Percentiles rank a stretch among this genome's conserved stretches.
Evolutionary conservation across 23 tunicate genomes (phyloP).

Genomic region (Diplosoma virens): DNA sequence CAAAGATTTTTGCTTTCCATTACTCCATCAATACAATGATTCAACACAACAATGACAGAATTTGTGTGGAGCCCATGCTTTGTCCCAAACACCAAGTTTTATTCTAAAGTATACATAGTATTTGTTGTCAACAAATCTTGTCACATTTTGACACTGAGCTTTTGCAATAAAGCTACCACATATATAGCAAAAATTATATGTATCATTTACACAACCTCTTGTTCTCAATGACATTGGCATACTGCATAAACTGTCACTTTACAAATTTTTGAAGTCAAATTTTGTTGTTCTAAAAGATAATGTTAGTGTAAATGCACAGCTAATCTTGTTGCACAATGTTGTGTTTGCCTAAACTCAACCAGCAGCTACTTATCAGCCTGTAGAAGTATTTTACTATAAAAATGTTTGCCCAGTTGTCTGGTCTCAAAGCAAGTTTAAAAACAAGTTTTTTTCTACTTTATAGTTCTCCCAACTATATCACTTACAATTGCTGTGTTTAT

Average conservation of each 20-base stretch:
- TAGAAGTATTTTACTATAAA: conserved; percentile 9
- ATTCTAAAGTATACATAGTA: conserved; percentile 8
- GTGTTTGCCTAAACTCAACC: conserved; percentile 9
- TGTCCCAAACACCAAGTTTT: conserved; percentile 21
- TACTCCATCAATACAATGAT: conserved; percentile 15
- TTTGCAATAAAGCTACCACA: conserved; percentile 13
- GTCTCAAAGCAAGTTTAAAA: not conserved
- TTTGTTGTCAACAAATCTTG: not conserved
- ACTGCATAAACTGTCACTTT: not conserved
- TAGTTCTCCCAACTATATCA: not conserved
- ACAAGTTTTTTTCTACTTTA: not conserved
- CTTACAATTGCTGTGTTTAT: conserved; percentile 7
- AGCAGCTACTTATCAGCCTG: conserved; percentile 7
- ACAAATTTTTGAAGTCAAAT: too few relatives aligned
- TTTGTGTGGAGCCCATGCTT: conserved; percentile 44
- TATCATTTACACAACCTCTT: conserved; percentile 5
- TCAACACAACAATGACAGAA: conserved; percentile 15
- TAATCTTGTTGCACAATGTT: not conserved
- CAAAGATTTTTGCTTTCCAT: conserved; percentile 12
- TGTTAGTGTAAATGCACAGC: not conserved
- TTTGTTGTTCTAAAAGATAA: not conserved
- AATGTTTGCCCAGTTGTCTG: conserved; percentile 1
- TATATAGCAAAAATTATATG: too few relatives aligned
- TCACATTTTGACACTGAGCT: conserved; percentile 6
- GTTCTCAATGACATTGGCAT: conserved; percentile 3